Evolutionary conservation across 2,888 invertebrate species (phyloP), one percentile per base, ranked within the genome.

Genomic region (Ganaspis brasiliensis): DNA sequence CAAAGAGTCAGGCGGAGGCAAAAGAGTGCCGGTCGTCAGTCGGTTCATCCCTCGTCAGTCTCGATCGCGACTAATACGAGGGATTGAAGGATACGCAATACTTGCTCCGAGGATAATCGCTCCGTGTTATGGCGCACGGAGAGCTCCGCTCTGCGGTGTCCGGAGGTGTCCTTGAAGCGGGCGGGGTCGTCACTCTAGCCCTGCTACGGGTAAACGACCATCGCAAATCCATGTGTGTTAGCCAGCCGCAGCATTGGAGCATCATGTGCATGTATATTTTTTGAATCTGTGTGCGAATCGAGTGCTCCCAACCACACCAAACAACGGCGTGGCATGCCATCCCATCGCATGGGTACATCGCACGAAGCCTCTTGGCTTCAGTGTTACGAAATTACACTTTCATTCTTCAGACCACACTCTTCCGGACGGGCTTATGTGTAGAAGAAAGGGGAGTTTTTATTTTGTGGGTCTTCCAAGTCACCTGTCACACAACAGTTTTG

Each of bases 101-200:
- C 63, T 63, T 16, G 12, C 84, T 85, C 83, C 84, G 86, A 86
- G 85, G 88, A 88, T 86, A 84, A 84, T 86, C 85, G 86, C 85
- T 67, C n/a, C 24, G 63, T 19, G 37, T 67, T 40, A 40, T 67
- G 40, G 63, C 63, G 63, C 24, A 67, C n/a, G 40, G 21, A 82
- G 82, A 83, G 82, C 82, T 80, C 83, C 85, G 85, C 83, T 86
- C 85, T 85, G 86, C 84, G 86, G 87, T 88, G 86, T 87, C 87
- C 85, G 85, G 82, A 85, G 86, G 87, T 90, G 91, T 88, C 91
- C 91, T 91, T 91, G 91, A 89, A 88, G 85, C 89, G 88, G 89
- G 89, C 90, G 89, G 91, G 91, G 90, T 91, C 91, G 91, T 91
- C 90, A 91, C 88, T 88, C 90, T 89, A 87, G 87, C 87, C 84